Percentiles rank a stretch among this genome's conserved stretches.
These are phyloP conservation scores for Illadopsis cleaveri DNA, from an alignment of 2,113 vertebrate genomes.

Conservation along the genomic window DNA sequence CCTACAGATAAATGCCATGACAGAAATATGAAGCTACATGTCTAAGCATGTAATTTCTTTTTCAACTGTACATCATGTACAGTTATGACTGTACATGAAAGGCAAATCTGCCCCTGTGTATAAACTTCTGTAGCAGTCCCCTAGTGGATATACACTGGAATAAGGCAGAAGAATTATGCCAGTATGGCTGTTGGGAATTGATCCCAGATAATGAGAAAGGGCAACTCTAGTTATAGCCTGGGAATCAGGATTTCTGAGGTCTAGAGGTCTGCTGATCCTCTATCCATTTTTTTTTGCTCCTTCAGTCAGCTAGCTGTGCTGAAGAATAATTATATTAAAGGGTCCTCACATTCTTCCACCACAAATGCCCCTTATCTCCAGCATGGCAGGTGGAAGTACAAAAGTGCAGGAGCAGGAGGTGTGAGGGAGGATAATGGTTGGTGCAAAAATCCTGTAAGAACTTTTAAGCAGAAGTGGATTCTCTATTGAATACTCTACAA, in stretches of 20 bases:
- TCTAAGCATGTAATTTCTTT: background rate
- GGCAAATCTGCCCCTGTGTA: background rate
- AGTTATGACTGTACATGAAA: background rate
- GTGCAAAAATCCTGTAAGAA: background rate
- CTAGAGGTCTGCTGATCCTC: background rate
- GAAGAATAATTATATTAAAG: background rate
- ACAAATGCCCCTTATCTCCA: background rate
- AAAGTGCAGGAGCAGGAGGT: background rate
- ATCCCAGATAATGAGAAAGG: background rate
- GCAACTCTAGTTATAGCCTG: background rate
- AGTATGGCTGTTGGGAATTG: background rate
- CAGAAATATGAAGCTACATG: background rate
- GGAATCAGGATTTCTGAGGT: background rate
- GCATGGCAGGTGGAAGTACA: background rate
- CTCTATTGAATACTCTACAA: background rate
- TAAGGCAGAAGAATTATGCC: background rate
- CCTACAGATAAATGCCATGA: background rate
- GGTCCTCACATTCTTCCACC: background rate
- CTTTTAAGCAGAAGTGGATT: background rate
- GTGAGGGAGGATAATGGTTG: rapidly evolving
- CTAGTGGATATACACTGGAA: background rate
- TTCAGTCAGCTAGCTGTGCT: background rate
- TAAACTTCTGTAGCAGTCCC: background rate
- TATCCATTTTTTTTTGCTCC: background rate
- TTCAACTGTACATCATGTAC: background rate